These are phyloP conservation scores for Megatriorchis doriae DNA, from an alignment of 2,113 vertebrate genomes.

Conservation along the genomic window DNA sequence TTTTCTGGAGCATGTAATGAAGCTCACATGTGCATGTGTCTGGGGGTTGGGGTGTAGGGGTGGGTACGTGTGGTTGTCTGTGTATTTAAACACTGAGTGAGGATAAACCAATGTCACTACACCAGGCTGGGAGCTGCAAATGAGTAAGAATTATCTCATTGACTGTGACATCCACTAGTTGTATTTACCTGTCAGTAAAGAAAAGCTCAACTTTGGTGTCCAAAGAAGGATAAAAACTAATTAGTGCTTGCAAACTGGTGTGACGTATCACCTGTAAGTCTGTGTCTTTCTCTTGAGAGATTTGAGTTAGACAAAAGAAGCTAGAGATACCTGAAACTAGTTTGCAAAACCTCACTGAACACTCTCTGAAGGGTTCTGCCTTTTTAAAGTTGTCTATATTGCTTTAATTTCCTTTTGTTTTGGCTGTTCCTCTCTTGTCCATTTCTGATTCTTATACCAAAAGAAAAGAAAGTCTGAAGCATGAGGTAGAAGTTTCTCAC, in stretches of 20 bases:
- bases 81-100: background rate
- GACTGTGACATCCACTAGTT: background rate
- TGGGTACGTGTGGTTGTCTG: background rate
- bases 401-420: background rate
- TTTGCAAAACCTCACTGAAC: background rate
- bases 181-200: background rate
- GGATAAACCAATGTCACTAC: background rate
- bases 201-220: background rate
- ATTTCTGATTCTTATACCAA: background rate
- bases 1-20: no score
- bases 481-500: background rate
- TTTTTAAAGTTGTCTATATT: background rate
- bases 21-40: no score
- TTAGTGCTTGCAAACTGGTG: background rate
- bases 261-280: background rate
- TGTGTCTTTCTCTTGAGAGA: background rate
- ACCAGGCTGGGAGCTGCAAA: background rate
- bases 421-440: background rate
- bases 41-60: no score
- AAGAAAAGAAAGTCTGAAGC: background rate
- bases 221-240: background rate
- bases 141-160: background rate
- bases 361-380: background rate
- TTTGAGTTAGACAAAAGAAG: background rate
- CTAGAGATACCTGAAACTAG: background rate